phyloP scores from a whole-genome alignment of 2,113 vertebrate genomes.

The Heliornis fulica region DNA sequence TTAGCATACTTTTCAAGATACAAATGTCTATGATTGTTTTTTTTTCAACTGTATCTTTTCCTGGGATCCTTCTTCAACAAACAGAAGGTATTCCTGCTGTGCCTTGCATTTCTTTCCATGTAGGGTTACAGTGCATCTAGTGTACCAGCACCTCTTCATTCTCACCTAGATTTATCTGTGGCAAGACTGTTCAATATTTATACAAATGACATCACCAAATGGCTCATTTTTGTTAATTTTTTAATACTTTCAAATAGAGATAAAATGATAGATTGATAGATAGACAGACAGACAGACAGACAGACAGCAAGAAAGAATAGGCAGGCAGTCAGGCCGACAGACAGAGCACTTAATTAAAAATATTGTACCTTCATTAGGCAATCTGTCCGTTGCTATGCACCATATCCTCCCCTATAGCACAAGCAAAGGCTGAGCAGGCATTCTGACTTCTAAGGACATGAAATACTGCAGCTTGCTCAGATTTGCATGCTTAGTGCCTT shows the following conservation, averaged over 20 bases:
- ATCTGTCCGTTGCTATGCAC: neutral
- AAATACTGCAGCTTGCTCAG: neutral
- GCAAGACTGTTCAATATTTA: neutral
- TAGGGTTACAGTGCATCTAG: neutral
- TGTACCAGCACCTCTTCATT: neutral
- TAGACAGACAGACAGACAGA: too few species aligned
- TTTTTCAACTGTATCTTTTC: neutral
- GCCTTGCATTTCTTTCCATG: neutral
- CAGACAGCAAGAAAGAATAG: too few species aligned
- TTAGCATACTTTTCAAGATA: neutral
- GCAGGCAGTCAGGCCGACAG: neutral
- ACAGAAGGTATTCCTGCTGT: neutral
- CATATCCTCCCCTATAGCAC: neutral
- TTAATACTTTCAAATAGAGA: neutral
- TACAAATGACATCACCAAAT: neutral
- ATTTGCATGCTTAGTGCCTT: neutral
- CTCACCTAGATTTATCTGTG: neutral
- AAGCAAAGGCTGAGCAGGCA: neutral
- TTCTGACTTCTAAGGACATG: neutral
- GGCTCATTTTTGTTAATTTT: neutral
- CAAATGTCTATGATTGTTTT: neutral
- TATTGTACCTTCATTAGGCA: neutral
- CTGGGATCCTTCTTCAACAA: neutral
- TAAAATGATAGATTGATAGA: neutral
- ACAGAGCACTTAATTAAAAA: neutral